These are phyloP conservation scores for Metaphire vulgaris DNA, from an alignment of 1,140 invertebrate species.

Conservation along the genomic window DNA sequence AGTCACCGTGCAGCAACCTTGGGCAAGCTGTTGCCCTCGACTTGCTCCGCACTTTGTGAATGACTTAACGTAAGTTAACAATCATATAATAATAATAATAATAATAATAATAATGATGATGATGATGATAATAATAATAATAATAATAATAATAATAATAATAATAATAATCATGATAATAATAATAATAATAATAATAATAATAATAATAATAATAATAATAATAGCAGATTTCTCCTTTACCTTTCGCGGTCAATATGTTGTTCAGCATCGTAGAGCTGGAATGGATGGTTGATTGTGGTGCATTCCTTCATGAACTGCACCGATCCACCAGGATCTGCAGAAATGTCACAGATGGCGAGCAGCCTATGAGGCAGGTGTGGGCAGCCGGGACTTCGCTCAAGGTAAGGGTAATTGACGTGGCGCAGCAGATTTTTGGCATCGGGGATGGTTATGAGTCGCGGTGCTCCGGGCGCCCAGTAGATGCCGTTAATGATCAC, in stretches of 20 bases:
- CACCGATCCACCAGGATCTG: constrained; percentile 96
- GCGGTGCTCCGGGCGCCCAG: constrained; percentile 93
- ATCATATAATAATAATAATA: too few relatives aligned
- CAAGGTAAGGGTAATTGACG: constrained; percentile 83
- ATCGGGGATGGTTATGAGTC: constrained; percentile 92
- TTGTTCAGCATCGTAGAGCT: constrained; percentile 93
- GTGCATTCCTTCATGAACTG: constrained; percentile 99
- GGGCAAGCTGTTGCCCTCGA: too few relatives aligned
- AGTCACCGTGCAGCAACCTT: too few relatives aligned
- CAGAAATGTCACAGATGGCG: constrained; percentile 93
- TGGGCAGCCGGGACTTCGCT: constrained; percentile 45
- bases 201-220: too few relatives aligned
- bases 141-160: too few relatives aligned
- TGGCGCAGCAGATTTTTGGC: constrained; percentile 87
- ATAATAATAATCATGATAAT: too few relatives aligned
- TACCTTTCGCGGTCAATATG: constrained; percentile 92
- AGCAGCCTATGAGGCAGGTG: constrained; percentile 54
- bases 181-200: too few relatives aligned
- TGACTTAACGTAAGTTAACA: too few relatives aligned
- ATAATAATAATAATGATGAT: too few relatives aligned
- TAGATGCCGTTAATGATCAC: constrained; percentile 98
- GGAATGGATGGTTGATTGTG: constrained; percentile 97
- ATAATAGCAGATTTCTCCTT: too few relatives aligned
- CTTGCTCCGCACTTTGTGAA: too few relatives aligned
- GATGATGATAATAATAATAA: too few relatives aligned